These are phyloP conservation scores for Cistogaster globosa DNA, from an alignment of 2,888 invertebrate genomes.

Conservation along the genomic window DNA sequence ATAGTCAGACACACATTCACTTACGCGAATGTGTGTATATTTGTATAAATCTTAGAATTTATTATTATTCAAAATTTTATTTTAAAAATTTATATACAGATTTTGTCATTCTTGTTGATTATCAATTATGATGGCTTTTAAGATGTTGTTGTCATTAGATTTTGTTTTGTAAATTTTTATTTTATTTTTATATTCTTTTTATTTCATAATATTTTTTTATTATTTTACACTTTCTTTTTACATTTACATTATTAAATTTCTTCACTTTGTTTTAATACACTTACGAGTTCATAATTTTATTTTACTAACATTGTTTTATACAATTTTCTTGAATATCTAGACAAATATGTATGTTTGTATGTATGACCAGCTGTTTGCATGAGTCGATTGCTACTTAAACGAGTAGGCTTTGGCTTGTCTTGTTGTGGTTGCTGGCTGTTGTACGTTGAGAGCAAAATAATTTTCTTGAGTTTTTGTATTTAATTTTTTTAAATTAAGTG, in stretches of 20 bases:
- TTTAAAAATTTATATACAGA: not conserved
- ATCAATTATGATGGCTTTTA: slow-evolving; percentile 25
- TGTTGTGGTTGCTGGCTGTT: slow-evolving; percentile 5
- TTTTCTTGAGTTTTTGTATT: slow-evolving; percentile 32
- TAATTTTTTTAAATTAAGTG: slow-evolving; percentile 35
- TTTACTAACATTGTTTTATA: not conserved
- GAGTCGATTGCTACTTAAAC: not conserved
- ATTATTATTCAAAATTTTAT: slow-evolving; percentile 2
- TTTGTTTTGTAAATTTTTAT: not conserved
- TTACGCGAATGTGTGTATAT: not conserved
- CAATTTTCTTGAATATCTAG: not conserved
- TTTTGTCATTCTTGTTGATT: slow-evolving; percentile 17
- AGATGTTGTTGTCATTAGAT: not conserved
- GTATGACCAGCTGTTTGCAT: slow-evolving; percentile 51
- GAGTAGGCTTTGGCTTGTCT: slow-evolving; percentile 7
- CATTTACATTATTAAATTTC: slow-evolving; percentile 11
- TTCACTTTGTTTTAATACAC: slow-evolving; percentile 24
- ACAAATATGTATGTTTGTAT: slow-evolving; percentile 38
- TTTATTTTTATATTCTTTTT: not conserved
- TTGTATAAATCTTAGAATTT: not conserved
- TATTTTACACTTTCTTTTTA: slow-evolving; percentile 3
- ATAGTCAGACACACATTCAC: not conserved
- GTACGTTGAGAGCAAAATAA: slow-evolving; percentile 1
- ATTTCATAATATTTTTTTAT: slow-evolving; percentile 1
- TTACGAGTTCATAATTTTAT: slow-evolving; percentile 1